Evolutionary conservation across 2,888 invertebrate species (phyloP).

Genomic region (Lydus trimaculatus): DNA sequence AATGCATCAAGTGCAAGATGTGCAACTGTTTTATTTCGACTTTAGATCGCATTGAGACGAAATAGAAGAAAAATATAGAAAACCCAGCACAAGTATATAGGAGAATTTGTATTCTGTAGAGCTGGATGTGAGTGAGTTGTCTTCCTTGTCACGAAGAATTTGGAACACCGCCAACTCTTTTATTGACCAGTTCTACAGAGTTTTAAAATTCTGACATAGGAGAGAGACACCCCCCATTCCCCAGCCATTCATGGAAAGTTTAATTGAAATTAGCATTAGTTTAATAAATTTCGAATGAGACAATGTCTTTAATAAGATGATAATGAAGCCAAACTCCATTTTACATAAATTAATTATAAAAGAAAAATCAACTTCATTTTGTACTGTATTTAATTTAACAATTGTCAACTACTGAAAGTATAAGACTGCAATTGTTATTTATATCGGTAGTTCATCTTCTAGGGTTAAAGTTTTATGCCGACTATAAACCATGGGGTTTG

Average conservation of each 20-base stretch:
- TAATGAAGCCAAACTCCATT: conserved; percentile 1
- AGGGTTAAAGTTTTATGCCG: not conserved
- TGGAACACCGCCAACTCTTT: conserved; percentile 36
- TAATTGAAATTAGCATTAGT: conserved; percentile 32
- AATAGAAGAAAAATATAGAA: not conserved
- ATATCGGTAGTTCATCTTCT: too few species aligned
- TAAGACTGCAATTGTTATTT: too few species aligned
- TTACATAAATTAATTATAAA: not conserved
- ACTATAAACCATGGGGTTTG: not conserved
- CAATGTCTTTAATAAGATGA: not conserved
- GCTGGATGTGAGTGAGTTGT: conserved; percentile 26
- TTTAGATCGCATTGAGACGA: not conserved
- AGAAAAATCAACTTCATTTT: too few species aligned
- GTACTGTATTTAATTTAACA: too few species aligned
- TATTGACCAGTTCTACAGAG: conserved; percentile 35
- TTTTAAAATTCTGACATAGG: conserved; percentile 22
- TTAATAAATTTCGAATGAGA: not conserved
- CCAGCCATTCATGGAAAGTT: conserved; percentile 23
- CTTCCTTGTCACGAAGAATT: conserved; percentile 20
- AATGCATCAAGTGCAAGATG: not conserved
- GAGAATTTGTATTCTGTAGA: conserved; percentile 27
- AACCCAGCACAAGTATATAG: not conserved
- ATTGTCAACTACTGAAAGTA: too few species aligned
- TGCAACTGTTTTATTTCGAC: not conserved
- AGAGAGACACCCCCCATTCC: conserved; percentile 1